phyloP scores from a whole-genome alignment of 2,888 invertebrate species.

The Criorhina ranunculi region DNA sequence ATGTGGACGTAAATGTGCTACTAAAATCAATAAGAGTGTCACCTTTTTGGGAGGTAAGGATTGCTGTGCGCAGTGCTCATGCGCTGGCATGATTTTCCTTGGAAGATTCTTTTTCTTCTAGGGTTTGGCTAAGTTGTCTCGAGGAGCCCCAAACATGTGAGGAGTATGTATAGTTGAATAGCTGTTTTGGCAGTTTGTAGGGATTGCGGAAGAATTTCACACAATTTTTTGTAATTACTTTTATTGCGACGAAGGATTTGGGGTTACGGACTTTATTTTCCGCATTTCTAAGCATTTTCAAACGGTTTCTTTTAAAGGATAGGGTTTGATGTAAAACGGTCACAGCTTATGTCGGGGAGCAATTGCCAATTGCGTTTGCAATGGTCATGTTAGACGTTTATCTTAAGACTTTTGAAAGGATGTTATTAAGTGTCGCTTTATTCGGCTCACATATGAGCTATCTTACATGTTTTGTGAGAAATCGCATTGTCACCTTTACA shows the following conservation, averaged over 20 bases:
- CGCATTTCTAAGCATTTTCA: slow-evolving; percentile 61
- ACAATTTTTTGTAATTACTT: slow-evolving; percentile 71
- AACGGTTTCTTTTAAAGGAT: slow-evolving; percentile 41
- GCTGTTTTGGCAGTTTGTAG: slow-evolving; percentile 71
- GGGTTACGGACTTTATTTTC: slow-evolving; percentile 54
- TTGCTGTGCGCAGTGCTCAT: slow-evolving; percentile 61
- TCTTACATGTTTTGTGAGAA: too few species aligned
- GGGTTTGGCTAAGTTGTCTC: slow-evolving; percentile 31
- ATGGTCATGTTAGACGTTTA: neutral
- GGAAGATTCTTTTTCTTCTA: slow-evolving; percentile 24
- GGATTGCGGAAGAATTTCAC: slow-evolving; percentile 71
- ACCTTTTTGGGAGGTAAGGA: slow-evolving; percentile 66
- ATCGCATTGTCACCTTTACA: too few species aligned
- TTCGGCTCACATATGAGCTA: too few species aligned
- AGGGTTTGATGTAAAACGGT: slow-evolving; percentile 9
- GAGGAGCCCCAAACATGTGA: slow-evolving; percentile 34
- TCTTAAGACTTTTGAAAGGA: neutral
- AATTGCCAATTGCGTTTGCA: neutral
- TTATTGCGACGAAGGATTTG: slow-evolving; percentile 57
- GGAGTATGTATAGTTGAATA: slow-evolving; percentile 61
- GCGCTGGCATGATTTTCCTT: slow-evolving; percentile 64
- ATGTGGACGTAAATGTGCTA: slow-evolving; percentile 83
- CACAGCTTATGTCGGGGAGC: neutral
- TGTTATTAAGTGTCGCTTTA: neutral
- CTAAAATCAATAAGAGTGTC: slow-evolving; percentile 83